Evolutionary conservation across 1,140 invertebrate genomes (phyloP).

Genomic region (Drosophila suzukii): DNA sequence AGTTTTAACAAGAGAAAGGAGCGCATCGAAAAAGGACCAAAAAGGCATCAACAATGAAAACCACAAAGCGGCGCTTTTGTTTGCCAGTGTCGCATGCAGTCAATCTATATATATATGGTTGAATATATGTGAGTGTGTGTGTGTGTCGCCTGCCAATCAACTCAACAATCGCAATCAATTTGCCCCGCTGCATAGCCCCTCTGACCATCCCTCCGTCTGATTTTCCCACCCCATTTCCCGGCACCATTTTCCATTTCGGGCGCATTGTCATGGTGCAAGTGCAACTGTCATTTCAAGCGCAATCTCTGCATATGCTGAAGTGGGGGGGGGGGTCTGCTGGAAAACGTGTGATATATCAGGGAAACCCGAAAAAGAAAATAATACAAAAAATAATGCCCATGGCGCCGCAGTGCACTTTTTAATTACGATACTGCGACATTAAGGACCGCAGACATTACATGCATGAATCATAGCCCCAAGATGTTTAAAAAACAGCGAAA

Average conservation of each 20-base stretch:
- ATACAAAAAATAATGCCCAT: constrained; percentile 30
- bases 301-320: constrained; percentile 48
- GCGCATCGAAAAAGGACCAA: constrained; percentile 6
- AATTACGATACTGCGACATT: constrained; percentile 80
- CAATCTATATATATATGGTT: constrained; percentile 46
- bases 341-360: constrained; percentile 50
- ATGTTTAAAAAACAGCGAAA: constrained; percentile 11
- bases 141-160: constrained; percentile 79
- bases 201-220: background rate
- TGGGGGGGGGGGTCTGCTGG: background rate
- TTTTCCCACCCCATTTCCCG: constrained; percentile 16
- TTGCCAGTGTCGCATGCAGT: constrained; percentile 72
- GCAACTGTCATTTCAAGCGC: constrained; percentile 68
- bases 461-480: constrained; percentile 46
- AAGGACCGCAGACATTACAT: constrained; percentile 61
- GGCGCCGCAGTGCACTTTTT: constrained; percentile 72
- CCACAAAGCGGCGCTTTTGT: constrained; percentile 75
- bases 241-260: constrained; percentile 31
- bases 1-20: constrained; percentile 18
- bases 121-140: constrained; percentile 18
- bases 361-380: constrained; percentile 31
- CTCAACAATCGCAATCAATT: constrained; percentile 83
- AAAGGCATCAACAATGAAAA: constrained; percentile 63
- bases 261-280: constrained; percentile 64
- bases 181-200: constrained; percentile 52